phyloP scores from a whole-genome alignment of 1,140 invertebrate genomes.

The Ylistrum balloti region DNA sequence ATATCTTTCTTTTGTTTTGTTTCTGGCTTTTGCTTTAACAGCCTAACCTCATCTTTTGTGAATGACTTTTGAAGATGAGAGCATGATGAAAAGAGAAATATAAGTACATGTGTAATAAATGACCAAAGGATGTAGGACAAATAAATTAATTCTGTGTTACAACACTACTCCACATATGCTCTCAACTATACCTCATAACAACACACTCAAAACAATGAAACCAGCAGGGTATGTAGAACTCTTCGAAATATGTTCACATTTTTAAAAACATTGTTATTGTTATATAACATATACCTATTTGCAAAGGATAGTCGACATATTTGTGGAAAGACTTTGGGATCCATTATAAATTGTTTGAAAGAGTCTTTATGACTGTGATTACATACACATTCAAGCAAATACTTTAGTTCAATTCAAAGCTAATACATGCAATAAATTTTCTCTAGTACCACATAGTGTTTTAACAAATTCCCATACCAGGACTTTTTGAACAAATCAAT shows the following conservation, averaged over 20 bases:
- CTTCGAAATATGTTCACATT: not conserved
- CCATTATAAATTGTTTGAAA: conserved; percentile 29
- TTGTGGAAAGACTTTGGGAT: conserved; percentile 30
- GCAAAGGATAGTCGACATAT: conserved; percentile 9
- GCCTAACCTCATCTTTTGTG: too few relatives aligned
- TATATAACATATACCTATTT: conserved; percentile 36
- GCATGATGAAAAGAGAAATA: too few relatives aligned
- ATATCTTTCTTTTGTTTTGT: too few relatives aligned
- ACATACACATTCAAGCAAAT: not conserved
- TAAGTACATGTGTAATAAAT: too few relatives aligned
- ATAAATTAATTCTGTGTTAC: too few relatives aligned
- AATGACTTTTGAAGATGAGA: too few relatives aligned
- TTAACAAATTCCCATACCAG: not conserved
- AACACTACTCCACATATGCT: too few relatives aligned
- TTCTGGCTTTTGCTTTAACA: too few relatives aligned
- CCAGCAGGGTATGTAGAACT: not conserved
- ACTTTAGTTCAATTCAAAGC: not conserved
- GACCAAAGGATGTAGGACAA: too few relatives aligned
- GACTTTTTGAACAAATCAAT: not conserved
- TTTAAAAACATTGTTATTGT: not conserved
- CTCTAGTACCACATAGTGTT: conserved; percentile 34
- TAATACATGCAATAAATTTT: conserved; percentile 2
- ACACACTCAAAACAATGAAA: conserved; percentile 24
- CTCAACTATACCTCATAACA: not conserved
- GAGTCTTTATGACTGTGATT: conserved; percentile 15